phyloP scores from a whole-genome alignment of 2,113 vertebrate species.

The Microtus oregoni region DNA sequence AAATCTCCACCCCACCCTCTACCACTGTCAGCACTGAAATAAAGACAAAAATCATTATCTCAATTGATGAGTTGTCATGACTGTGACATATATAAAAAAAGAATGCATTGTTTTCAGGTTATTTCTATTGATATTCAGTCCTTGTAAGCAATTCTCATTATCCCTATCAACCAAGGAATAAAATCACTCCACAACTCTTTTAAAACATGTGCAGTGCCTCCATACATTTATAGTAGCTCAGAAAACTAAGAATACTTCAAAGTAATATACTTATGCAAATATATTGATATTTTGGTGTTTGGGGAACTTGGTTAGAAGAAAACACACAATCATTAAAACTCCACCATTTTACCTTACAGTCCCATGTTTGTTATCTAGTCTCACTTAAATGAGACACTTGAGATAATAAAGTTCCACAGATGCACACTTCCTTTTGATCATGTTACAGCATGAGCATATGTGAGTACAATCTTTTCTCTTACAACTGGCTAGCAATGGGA shows the following conservation, averaged over 20 bases:
- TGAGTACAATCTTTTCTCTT: not conserved
- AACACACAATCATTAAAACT: not conserved
- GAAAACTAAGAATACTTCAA: not conserved
- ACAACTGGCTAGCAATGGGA: not conserved
- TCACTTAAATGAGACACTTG: not conserved
- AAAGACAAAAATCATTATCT: not conserved
- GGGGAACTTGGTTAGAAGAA: not conserved
- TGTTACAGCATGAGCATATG: not conserved
- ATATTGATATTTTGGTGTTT: not conserved
- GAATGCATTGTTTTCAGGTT: not conserved
- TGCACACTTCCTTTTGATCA: not conserved
- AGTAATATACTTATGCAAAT: not conserved
- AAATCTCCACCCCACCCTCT: not conserved
- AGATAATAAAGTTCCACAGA: not conserved
- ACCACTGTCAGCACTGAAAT: not conserved
- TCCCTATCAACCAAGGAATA: not conserved
- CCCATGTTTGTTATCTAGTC: not conserved
- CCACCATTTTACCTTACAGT: not conserved
- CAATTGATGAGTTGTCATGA: not conserved
- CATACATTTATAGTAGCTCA: not conserved
- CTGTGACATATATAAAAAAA: not conserved
- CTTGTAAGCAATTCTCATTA: not conserved
- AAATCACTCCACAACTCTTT: not conserved
- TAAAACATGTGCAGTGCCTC: not conserved
- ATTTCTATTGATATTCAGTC: not conserved